Base-by-base conservation (phyloP, 1,140 invertebrate species). In the Conopomorpha cramerella region DNA sequence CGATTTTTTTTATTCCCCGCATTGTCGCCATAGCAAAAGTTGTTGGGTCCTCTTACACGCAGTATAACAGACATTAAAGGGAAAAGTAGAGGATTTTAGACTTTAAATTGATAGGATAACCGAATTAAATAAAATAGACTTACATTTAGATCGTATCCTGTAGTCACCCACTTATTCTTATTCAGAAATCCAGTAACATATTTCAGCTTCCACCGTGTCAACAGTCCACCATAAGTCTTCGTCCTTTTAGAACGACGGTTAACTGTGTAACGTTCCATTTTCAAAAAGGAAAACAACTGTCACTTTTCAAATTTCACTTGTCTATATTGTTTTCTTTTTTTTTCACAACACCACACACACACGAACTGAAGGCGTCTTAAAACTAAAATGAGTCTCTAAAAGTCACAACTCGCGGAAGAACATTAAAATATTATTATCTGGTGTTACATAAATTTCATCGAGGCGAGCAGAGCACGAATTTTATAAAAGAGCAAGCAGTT, bases 111-210 rank as follows among this genome's bases (percentile, higher is more conserved):
- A n/a, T n/a, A n/a, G n/a, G n/a, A n/a, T n/a, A n/a, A n/a, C n/a
- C n/a, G n/a, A n/a, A n/a, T n/a, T n/a, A n/a, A n/a, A n/a, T n/a
- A n/a, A n/a, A n/a, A n/a, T n/a, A 17, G 39, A 67, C 68, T 71
- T 50, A 74, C 70, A 37, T 70, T 58, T 39, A 74, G 58, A 45
- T 74, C 63, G 36, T 64, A 74, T 53, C 66, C 59, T 35, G 50
- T 66, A 12, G 49, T 59, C 3, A 70, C 45, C 70, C 70, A 71
- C 11, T 52, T 49, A 3, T 60, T 57, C 25, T 48, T 61, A 12
- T 46, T 54, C 32, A 74, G 47, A 16, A 64, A 46, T 29, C 54
- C 48, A 0, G 42, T 41, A 2, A 63, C 47, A 32, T 62, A 71
- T 43, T 72, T 74, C 35, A 49, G 59, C 16, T 57, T 54, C 66